Evolutionary conservation across 2,797 vertebrate species (phyloP), one percentile per base, ranked within the genome.

Genomic region (Pangasius mekongensis): DNA sequence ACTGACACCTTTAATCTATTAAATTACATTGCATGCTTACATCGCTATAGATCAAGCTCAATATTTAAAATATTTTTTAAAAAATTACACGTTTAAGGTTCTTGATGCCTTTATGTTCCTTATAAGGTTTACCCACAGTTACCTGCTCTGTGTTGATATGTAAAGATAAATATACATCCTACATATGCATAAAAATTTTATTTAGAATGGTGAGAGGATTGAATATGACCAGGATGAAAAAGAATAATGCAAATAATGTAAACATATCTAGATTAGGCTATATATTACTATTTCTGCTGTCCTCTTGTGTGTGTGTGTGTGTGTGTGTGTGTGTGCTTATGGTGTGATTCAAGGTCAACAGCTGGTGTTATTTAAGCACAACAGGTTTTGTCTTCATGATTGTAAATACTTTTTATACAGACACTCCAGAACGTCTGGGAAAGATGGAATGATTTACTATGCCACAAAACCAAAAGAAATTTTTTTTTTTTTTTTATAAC

Each of bases 391-490:
- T 64, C 43, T 73, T 30, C 52, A 62, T 56, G 43, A 89, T 83
- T 62, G 27, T 78, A 87, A 89, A 89, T 73, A 78, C 62, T 60
- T 87, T 85, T 33, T 83, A 74, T 73, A 82, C 16, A 33, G 49
- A 83, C 73, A 49, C 64, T 76, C 33, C 84, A 88, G 87, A 24
- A 60, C 54, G 5, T 52, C 27, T 60, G 66, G 88, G 84, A 89
- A 84, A 86, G 58, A 22, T 74, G 30, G 47, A 71, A 56, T 80
- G 27, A 83, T 24, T 76, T 89, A 86, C 81, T 69, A 49, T 77
- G 43, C 87, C 52, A 87, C 80, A 58, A 56, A 66, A n/a, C 30
- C 84, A 69, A 66, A 76, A 67, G 66, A 82, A 52, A 18, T 1
- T 24, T 11, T 49, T 49, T 1, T 24, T 11, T 49, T 49, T 11